A percentile compares a stretch with the other conserved stretches of the same genome.
Conservation (phyloP, 1,140 invertebrate species). For the Saccostrea cuccullata region DNA sequence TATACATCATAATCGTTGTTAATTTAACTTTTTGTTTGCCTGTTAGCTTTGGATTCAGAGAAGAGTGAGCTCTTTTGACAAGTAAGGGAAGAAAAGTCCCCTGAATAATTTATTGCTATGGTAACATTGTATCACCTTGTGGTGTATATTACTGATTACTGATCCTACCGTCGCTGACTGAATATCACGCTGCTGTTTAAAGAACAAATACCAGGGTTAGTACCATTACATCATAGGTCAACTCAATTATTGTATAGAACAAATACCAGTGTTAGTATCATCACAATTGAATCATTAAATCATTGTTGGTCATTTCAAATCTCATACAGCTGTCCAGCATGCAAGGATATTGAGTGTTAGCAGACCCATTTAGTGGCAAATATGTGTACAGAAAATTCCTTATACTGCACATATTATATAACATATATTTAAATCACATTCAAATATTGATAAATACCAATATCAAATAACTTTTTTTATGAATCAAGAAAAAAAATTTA, state of each 20-base stretch:
- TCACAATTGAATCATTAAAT: not conserved
- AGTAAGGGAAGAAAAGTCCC: not conserved
- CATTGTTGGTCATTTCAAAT: not conserved
- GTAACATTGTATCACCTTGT: slow-evolving; percentile 51
- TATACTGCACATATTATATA: too few species aligned
- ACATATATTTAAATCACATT: too few species aligned
- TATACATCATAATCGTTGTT: too few species aligned
- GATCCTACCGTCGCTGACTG: slow-evolving; percentile 45
- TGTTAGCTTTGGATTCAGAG: not conserved
- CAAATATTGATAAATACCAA: too few species aligned
- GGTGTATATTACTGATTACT: slow-evolving; percentile 37
- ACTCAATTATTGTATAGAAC: not conserved
- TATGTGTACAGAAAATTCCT: too few species aligned
- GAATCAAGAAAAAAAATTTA: too few species aligned
- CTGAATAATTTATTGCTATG: not conserved
- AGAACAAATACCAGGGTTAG: not conserved
- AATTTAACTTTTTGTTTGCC: not conserved
- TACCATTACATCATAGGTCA: not conserved
- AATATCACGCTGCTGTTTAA: slow-evolving; percentile 42
- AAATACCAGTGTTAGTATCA: not conserved
- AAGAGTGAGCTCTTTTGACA: not conserved
- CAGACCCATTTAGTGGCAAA: too few species aligned
- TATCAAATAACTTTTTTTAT: too few species aligned
- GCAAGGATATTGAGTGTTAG: too few species aligned
- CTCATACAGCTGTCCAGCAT: too few species aligned